A percentile compares a stretch with the other conserved stretches of the same genome.
Evolutionary conservation across 1,140 invertebrate species (phyloP).

Genomic region (Harlomillsia oculata): DNA sequence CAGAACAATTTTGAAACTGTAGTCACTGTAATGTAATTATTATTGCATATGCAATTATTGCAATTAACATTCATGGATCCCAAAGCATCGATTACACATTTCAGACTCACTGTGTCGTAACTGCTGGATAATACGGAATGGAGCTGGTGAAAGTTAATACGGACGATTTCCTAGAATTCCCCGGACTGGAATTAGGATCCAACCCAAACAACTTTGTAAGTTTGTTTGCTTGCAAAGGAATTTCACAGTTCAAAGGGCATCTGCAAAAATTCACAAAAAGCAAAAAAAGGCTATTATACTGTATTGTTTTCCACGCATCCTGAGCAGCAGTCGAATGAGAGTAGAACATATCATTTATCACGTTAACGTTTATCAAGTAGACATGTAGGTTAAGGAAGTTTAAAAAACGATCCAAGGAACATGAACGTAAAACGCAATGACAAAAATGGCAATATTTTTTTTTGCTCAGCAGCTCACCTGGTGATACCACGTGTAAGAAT

Average conservation of each 20-base stretch:
- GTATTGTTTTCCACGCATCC: too few species aligned
- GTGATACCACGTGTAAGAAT: slow-evolving; percentile 16
- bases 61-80: too few species aligned
- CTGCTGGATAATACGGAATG: background rate
- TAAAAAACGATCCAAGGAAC: background rate
- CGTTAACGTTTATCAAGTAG: too few species aligned
- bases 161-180: background rate
- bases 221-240: slow-evolving; percentile 15
- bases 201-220: slow-evolving; percentile 25
- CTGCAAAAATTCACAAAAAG: background rate
- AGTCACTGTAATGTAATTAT: slow-evolving; percentile 3
- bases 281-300: background rate
- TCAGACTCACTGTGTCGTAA: too few species aligned
- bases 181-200: too few species aligned
- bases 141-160: background rate
- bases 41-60: too few species aligned
- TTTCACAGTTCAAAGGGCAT: slow-evolving; percentile 21
- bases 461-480: background rate
- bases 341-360: too few species aligned
- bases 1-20: slow-evolving; percentile 34
- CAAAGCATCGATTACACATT: too few species aligned
- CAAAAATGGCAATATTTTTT: background rate
- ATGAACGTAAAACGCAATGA: background rate
- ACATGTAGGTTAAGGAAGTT: too few species aligned
- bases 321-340: too few species aligned